phyloP scores from a whole-genome alignment of 1,140 invertebrate species.

The Tetragonula clypearis region DNA sequence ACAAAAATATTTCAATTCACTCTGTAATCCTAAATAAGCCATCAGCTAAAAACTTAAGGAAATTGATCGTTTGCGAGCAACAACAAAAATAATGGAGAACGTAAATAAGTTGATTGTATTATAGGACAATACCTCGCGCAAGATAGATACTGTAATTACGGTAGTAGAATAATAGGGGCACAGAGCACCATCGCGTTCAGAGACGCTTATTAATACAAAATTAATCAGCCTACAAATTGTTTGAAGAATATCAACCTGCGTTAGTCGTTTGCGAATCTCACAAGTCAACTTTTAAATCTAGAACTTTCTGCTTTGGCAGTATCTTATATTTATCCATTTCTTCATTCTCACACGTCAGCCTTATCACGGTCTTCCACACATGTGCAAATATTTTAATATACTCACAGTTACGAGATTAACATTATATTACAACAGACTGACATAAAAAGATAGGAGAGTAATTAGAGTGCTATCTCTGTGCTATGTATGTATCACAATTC shows the following conservation, averaged over 20 bases:
- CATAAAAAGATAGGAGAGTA: conserved; percentile 26
- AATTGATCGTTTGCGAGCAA: not conserved
- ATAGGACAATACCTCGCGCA: not conserved
- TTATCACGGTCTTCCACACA: conserved; percentile 13
- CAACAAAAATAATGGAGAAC: not conserved
- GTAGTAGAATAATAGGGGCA: not conserved
- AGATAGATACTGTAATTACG: not conserved
- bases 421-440: not conserved
- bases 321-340: not conserved
- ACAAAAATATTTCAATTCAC: not conserved
- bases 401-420: not conserved
- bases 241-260: not conserved
- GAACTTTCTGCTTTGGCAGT: too few species aligned
- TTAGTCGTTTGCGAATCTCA: not conserved
- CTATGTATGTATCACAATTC: not conserved
- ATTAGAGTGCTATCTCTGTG: not conserved
- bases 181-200: too few species aligned
- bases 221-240: not conserved
- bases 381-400: conserved; percentile 22
- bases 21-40: not conserved
- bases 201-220: not conserved
- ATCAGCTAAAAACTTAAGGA: not conserved
- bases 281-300: not conserved
- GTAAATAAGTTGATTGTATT: not conserved
- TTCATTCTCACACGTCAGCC: not conserved